Conservation (phyloP, 1,140 invertebrate species). For the Drosophila saltans region DNA sequence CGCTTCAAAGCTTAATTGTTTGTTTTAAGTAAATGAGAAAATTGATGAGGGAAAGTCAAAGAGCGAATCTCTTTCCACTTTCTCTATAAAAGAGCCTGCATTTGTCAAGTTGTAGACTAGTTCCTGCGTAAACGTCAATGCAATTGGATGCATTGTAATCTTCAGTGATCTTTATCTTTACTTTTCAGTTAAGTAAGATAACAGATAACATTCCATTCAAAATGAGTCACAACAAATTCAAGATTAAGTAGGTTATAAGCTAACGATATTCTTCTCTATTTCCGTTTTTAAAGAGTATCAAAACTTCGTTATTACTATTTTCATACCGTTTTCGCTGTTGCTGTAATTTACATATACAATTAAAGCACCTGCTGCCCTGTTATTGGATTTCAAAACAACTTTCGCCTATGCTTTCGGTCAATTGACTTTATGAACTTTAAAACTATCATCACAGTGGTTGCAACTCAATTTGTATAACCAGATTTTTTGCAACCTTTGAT, state of each 20-base stretch:
- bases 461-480: not conserved
- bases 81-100: not conserved
- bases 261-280: no score
- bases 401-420: conserved; percentile 28
- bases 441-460: conserved; percentile 19
- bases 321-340: not conserved
- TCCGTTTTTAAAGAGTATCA: not conserved
- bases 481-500: not conserved
- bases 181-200: no score
- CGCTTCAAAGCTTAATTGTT: not conserved
- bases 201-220: no score
- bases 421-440: conserved; percentile 24
- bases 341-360: not conserved
- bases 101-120: not conserved
- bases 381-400: conserved; percentile 25
- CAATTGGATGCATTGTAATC: not conserved
- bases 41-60: not conserved
- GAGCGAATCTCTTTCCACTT: not conserved
- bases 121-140: not conserved
- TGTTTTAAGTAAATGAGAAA: not conserved
- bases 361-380: conserved; percentile 4
- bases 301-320: not conserved
- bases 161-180: not conserved
- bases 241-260: no score
- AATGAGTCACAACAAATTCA: no score